Conservation (phyloP, 2,888 invertebrate species). For the Noctua comes region DNA sequence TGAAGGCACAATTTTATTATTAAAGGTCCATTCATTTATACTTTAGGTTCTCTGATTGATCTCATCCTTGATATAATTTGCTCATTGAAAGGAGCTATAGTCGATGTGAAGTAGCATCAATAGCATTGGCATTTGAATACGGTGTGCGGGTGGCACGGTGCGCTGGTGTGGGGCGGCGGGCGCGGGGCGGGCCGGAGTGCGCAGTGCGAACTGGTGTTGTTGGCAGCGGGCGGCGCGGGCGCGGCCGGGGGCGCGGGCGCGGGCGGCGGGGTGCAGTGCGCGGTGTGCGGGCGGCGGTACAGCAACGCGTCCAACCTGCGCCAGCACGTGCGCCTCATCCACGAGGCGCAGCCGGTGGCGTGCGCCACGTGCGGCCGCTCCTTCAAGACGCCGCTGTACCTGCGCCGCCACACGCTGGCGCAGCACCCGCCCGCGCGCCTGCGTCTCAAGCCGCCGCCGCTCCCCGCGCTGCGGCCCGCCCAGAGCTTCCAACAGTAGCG, state of each 20-base stretch:
- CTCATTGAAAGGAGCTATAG: constrained; percentile 5
- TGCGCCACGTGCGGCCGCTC: constrained; percentile 93
- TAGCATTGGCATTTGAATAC: constrained; percentile 57
- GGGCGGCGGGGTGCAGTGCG: constrained; percentile 89
- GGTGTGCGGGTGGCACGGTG: constrained; percentile 73
- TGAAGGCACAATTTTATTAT: neutral
- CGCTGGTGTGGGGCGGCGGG: constrained; percentile 79
- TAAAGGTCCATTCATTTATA: constrained; percentile 26
- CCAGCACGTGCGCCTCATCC: constrained; percentile 94
- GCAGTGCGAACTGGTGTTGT: constrained; percentile 86
- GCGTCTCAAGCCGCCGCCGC: constrained; percentile 79
- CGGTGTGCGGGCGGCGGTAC: constrained; percentile 93
- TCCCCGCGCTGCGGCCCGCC: constrained; percentile 82
- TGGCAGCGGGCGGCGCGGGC: constrained; percentile 81
- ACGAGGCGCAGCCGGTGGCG: constrained; percentile 92
- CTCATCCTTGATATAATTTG: constrained; percentile 3
- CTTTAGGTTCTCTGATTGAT: constrained; percentile 14
- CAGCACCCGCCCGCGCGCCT: constrained; percentile 89
- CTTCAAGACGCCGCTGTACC: constrained; percentile 94
- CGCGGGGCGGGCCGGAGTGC: constrained; percentile 78
- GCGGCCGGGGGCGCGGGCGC: constrained; percentile 71
- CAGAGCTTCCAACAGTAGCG: constrained; percentile 77
- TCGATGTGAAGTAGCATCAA: constrained; percentile 9
- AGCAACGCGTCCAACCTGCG: constrained; percentile 93
- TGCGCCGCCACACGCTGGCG: constrained; percentile 94